These are phyloP conservation scores for Phaenicophaeus curvirostris DNA, from an alignment of 2,797 vertebrate genomes.

Conservation along the genomic window DNA sequence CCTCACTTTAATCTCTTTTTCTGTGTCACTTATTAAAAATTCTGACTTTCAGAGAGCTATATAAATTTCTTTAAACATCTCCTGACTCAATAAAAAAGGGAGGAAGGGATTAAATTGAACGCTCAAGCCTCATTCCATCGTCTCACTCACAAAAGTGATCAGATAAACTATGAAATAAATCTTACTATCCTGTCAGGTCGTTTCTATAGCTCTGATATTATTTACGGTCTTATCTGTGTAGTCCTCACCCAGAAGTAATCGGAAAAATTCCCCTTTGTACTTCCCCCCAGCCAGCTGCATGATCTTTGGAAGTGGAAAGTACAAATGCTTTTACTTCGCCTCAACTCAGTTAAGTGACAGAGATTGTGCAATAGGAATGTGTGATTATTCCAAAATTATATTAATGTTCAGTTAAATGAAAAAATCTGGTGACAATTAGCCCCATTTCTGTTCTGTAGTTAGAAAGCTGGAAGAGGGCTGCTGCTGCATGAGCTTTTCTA, in stretches of 20 bases:
- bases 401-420: not conserved
- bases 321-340: not conserved
- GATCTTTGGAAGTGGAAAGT: slow-evolving; percentile 39
- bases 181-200: slow-evolving; percentile 62
- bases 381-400: not conserved
- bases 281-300: not conserved
- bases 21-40: slow-evolving; percentile 72
- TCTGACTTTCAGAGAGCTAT: slow-evolving; percentile 69
- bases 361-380: not conserved
- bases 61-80: slow-evolving; percentile 74
- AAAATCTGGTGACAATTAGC: not conserved
- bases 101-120: slow-evolving; percentile 64
- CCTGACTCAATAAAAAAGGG: slow-evolving; percentile 69
- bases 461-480: not conserved
- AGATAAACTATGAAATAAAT: slow-evolving; percentile 76
- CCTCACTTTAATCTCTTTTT: slow-evolving; percentile 59
- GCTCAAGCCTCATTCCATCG: slow-evolving; percentile 56
- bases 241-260: slow-evolving; percentile 45
- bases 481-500: not conserved
- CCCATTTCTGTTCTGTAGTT: not conserved
- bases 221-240: slow-evolving; percentile 64
- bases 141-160: slow-evolving; percentile 55
- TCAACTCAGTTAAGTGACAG: not conserved
- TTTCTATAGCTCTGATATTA: slow-evolving; percentile 68
- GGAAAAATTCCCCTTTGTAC: not conserved